Evolutionary conservation across 1,140 invertebrate species (phyloP), one percentile per base, ranked within the genome.

Genomic region (Drosophila aff.): DNA sequence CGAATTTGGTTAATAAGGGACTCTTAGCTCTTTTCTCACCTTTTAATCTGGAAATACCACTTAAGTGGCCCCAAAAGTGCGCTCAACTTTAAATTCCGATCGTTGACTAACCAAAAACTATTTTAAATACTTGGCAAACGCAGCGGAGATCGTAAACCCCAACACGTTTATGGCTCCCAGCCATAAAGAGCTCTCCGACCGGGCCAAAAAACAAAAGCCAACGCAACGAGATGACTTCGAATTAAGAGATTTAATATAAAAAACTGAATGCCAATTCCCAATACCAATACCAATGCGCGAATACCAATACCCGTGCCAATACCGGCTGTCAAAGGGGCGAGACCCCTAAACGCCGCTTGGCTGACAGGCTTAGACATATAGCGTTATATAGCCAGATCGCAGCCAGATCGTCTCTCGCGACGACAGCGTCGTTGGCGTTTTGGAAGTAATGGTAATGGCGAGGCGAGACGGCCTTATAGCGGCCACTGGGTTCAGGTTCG

Each of bases 211-310:
- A 79, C 81, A 83, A 82, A 82, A 79, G 76, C 69, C 80, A 69
- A 61, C 81, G 66, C 78, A 73, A 90, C 65, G 80, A 83, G 81
- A 82, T 79, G 77, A 84, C 67, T 90, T 89, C 68, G 75, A 90
- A 81, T 81, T 84, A 68, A 89, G 66, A 90, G 69, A 90, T 79
- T 90, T 81, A 81, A 90, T 84, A 90, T 84, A 81, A 72, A 85
- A 55, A 76, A 82, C 72, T 52, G 74, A 83, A 83, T 83, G 76
- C 65, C 76, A 83, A 79, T 80, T 62, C 21, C 58, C 57, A 65
- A 73, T 62, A 62, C 50, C 55, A 13, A 58, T 40, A 58, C 31
- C 53, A 52, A 33, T 52, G 6, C 40, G 31, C 18, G 31, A 46
- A 46, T 58, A 38, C 50, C 63, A 59, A 59, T 57, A 11, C 26